Percentiles rank a stretch among this genome's conserved stretches.
Evolutionary conservation across 2,797 vertebrate species (phyloP).

Genomic region (Lindbergichthys nudifrons): DNA sequence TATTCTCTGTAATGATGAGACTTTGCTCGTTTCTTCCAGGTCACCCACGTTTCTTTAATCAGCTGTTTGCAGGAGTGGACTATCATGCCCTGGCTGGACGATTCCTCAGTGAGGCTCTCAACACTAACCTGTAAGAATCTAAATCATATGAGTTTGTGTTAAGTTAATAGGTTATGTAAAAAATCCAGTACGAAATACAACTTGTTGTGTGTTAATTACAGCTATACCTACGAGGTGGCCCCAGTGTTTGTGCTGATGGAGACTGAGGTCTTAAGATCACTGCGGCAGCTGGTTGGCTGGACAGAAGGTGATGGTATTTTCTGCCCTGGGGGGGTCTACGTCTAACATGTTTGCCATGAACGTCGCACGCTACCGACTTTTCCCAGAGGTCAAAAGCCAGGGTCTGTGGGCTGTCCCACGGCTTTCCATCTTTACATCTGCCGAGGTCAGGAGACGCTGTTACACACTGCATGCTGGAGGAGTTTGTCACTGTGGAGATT

Average conservation of each 20-base stretch:
- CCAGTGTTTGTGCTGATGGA: slow-evolving; percentile 94
- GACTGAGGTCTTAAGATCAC: slow-evolving; percentile 86
- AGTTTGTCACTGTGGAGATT: not conserved
- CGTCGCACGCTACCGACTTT: slow-evolving; percentile 87
- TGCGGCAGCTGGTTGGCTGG: slow-evolving; percentile 91
- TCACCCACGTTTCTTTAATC: slow-evolving; percentile 92
- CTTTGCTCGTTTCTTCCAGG: slow-evolving; percentile 71
- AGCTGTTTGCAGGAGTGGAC: slow-evolving; percentile 89
- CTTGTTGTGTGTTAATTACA: slow-evolving; percentile 56
- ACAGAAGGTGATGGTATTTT: slow-evolving; percentile 90
- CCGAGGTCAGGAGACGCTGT: slow-evolving; percentile 78
- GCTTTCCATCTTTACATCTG: slow-evolving; percentile 87
- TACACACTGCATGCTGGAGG: not conserved
- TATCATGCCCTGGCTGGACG: slow-evolving; percentile 88
- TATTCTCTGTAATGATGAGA: not conserved
- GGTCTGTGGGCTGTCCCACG: slow-evolving; percentile 86
- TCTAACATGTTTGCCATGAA: slow-evolving; percentile 94
- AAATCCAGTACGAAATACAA: not conserved
- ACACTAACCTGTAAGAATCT: slow-evolving; percentile 89
- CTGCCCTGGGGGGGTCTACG: slow-evolving; percentile 90
- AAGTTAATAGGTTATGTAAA: too few species aligned
- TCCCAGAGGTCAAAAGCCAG: slow-evolving; percentile 87
- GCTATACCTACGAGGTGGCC: slow-evolving; percentile 91
- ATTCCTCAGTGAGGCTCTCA: slow-evolving; percentile 89
- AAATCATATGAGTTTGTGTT: too few species aligned